These are phyloP conservation scores for Seladonia tumulorum DNA, from an alignment of 2,888 invertebrate genomes.

Conservation along the genomic window DNA sequence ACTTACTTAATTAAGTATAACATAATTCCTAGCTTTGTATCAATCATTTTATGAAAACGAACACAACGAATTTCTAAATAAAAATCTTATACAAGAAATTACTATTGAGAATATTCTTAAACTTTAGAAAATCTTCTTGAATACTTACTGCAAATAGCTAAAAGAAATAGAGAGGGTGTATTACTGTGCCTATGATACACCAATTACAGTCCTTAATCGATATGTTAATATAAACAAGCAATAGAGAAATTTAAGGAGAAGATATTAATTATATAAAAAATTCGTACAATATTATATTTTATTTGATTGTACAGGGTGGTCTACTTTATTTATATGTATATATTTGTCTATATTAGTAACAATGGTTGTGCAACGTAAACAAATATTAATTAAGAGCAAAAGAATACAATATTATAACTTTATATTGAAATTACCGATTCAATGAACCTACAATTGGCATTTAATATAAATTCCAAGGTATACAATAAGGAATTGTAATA, in stretches of 20 bases:
- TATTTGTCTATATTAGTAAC: conserved; percentile 8
- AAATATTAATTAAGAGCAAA: background rate
- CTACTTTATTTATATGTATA: background rate
- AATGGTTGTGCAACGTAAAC: background rate
- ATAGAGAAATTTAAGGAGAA: conserved; percentile 20
- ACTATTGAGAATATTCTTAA: background rate
- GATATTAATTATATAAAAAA: conserved; percentile 24
- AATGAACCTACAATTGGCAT: conserved; percentile 5
- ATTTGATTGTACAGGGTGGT: conserved; percentile 60
- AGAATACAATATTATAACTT: background rate
- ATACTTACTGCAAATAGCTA: conserved; percentile 51
- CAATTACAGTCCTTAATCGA: conserved; percentile 34
- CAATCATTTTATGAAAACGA: conserved; percentile 8
- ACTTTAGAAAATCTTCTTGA: conserved; percentile 8
- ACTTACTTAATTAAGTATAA: conserved; percentile 23
- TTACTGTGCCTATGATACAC: conserved; percentile 38
- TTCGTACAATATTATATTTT: conserved; percentile 13
- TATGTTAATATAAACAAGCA: conserved; percentile 28
- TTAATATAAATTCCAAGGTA: background rate
- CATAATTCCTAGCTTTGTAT: conserved; percentile 2
- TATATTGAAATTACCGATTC: background rate
- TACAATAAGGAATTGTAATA: background rate
- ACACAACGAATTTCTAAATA: background rate
- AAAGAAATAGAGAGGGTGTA: conserved; percentile 16
- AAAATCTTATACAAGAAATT: background rate